These are phyloP conservation scores for Whitmania pigra DNA, from an alignment of 1,140 invertebrate genomes.

Conservation along the genomic window DNA sequence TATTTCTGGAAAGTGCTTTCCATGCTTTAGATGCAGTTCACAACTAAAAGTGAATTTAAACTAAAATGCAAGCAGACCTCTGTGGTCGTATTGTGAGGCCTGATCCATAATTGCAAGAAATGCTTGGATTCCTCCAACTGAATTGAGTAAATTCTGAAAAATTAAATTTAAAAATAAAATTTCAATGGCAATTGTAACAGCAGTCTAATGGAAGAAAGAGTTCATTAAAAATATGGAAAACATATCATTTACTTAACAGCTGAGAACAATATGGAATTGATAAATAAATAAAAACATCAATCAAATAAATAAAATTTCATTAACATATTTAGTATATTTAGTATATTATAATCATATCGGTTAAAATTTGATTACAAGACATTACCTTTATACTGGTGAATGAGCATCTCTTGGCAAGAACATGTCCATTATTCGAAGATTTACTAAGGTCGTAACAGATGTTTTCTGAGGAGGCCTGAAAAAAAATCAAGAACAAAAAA, in stretches of 20 bases:
- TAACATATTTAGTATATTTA: not conserved
- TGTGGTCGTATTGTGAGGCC: not conserved
- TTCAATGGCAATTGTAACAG: not conserved
- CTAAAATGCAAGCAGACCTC: not conserved
- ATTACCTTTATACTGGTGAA: not conserved
- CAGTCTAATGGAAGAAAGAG: too few species aligned
- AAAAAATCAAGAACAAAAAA: not conserved
- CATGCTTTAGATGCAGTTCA: not conserved
- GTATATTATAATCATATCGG: not conserved
- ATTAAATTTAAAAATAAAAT: not conserved
- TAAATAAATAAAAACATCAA: not conserved
- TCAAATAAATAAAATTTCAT: not conserved
- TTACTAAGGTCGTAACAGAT: conserved; percentile 7
- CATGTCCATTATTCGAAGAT: not conserved
- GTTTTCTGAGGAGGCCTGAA: not conserved
- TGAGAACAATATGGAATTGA: not conserved
- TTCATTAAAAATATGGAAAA: too few species aligned
- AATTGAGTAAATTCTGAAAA: not conserved
- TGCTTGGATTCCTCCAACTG: not conserved
- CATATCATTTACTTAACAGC: not conserved
- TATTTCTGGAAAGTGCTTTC: not conserved
- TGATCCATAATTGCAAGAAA: not conserved
- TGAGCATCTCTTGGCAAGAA: not conserved
- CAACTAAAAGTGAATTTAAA: not conserved
- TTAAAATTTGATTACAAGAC: not conserved